Conservation (phyloP, 2,797 vertebrate genomes). For the Brachymystax lenok region DNA sequence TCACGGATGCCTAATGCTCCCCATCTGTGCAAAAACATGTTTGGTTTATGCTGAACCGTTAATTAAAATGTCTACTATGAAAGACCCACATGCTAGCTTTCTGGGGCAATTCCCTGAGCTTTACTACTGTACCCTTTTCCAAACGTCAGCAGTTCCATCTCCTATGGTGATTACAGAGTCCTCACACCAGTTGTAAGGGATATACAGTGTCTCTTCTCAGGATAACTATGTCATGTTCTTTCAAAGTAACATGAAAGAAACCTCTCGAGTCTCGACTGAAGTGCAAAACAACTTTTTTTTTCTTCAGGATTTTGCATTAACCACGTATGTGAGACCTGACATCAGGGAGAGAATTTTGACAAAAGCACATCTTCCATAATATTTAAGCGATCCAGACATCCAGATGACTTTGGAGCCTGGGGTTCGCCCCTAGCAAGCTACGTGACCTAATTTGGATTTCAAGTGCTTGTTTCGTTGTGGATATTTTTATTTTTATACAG, state of each 20-base stretch:
- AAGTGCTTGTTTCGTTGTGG: slow-evolving; percentile 33
- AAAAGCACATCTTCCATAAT: slow-evolving; percentile 35
- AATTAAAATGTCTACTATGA: slow-evolving; percentile 46
- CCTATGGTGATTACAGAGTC: slow-evolving; percentile 36
- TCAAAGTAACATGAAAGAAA: slow-evolving; percentile 42
- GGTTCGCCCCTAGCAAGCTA: slow-evolving; percentile 28
- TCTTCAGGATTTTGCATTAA: slow-evolving; percentile 36
- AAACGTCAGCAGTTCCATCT: slow-evolving; percentile 33
- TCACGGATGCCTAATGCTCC: slow-evolving; percentile 31
- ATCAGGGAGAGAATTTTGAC: slow-evolving; percentile 27
- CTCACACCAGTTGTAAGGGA: slow-evolving; percentile 27
- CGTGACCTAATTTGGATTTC: slow-evolving; percentile 52
- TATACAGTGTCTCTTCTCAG: slow-evolving; percentile 32
- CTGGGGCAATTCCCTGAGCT: slow-evolving; percentile 38
- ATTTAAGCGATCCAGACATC: slow-evolving; percentile 37
- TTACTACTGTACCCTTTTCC: slow-evolving; percentile 25
- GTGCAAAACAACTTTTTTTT: slow-evolving; percentile 20
- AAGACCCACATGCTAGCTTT: slow-evolving; percentile 36
- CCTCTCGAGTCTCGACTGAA: slow-evolving; percentile 6
- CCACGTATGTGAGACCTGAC: slow-evolving; percentile 30
- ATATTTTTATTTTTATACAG: slow-evolving; percentile 15
- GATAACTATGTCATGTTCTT: slow-evolving; percentile 43
- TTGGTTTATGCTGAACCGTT: slow-evolving; percentile 39
- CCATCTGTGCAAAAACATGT: slow-evolving; percentile 46
- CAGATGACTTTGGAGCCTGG: slow-evolving; percentile 34